Evolutionary conservation across 2,797 vertebrate genomes (phyloP), one percentile per base, ranked within the genome.

Genomic region (Cirrhinus mrigala): DNA sequence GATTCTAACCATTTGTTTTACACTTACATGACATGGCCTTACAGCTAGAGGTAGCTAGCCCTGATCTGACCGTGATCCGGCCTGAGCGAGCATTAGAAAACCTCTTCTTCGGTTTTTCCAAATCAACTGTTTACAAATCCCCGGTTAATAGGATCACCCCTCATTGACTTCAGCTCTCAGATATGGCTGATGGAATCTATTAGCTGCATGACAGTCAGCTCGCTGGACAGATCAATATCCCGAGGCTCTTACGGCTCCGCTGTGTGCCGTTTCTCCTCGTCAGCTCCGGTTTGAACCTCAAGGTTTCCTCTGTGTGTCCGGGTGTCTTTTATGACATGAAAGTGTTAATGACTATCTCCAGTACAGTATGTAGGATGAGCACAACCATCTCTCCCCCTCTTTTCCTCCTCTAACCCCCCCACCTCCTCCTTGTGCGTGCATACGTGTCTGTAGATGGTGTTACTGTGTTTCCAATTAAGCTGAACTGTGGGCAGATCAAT

Each of bases 401-500:
- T 60, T 44, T 27, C 60, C 73, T 24, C 69, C 80, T 69, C 80
- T 87, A 60, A 10, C n/a, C 29, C 74, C 15, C 1, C 44, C 24
- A 2, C 48, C 62, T 54, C 50, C 79, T 70, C 66, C 66, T 69
- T 33, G 64, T 74, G 54, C 54, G 79, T 84, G 85, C 78, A 84
- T 81, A 81, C 52, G 75, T 86, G 94, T 94, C 92, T 94, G 92
- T 91, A 89, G 94, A 92, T 91, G 92, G 90, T 94, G 90, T 94
- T 94, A 94, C 93, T 94, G 93, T 92, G 92, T 95, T 95, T 94
- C 94, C 94, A 94, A 95, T 95, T 95, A 95, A 94, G 92, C 92
- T 94, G 94, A 95, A 95, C 94, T 94, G 94, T 93, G 92, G 92
- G 93, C 90, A 92, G 94, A 95, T 95, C 93, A 94, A 95, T 94